These are phyloP conservation scores for Coelopa pilipes DNA, from an alignment of 2,888 invertebrate genomes.

Conservation along the genomic window DNA sequence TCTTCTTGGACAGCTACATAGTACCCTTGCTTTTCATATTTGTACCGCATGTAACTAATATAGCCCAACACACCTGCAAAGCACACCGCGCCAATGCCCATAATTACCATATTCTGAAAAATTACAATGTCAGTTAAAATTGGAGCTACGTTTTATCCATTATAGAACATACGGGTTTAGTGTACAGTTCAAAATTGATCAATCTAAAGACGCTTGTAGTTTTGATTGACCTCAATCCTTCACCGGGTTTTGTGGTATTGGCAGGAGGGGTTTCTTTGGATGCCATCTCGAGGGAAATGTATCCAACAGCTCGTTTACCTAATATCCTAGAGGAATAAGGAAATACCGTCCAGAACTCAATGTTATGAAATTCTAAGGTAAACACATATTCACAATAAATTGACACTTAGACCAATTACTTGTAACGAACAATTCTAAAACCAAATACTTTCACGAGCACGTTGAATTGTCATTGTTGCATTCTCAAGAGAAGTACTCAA, in stretches of 20 bases:
- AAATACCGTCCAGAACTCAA: too few species aligned
- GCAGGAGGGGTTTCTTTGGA: constrained; percentile 15
- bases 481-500: too few species aligned
- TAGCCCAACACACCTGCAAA: constrained; percentile 82
- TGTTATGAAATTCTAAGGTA: background rate
- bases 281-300: background rate
- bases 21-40: constrained; percentile 82
- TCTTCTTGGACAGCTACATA: constrained; percentile 83
- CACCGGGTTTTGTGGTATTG: background rate
- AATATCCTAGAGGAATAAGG: too few species aligned
- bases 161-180: constrained; percentile 79
- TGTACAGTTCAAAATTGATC: constrained; percentile 89
- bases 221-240: constrained; percentile 79
- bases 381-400: background rate
- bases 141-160: background rate
- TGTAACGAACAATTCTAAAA: background rate
- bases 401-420: background rate
- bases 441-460: too few species aligned
- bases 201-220: constrained; percentile 82
- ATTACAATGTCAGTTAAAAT: background rate
- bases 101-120: constrained; percentile 84
- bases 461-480: too few species aligned
- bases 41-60: constrained; percentile 85
- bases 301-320: too few species aligned
- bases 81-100: constrained; percentile 82